phyloP scores from a whole-genome alignment of 2,888 invertebrate genomes.

The Hartigia nigra region DNA sequence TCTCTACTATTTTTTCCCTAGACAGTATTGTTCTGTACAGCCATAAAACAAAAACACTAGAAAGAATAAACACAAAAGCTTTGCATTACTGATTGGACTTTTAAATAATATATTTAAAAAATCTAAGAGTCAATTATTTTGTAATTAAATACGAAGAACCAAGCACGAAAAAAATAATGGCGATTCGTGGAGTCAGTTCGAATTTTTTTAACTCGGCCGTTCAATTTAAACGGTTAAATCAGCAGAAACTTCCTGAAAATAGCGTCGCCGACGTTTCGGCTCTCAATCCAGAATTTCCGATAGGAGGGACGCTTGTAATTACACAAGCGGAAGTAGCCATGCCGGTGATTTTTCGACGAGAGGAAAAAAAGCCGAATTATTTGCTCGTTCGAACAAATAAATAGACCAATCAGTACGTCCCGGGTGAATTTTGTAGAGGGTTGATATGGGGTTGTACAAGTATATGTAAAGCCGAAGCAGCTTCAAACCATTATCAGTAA shows the following conservation, averaged over 20 bases:
- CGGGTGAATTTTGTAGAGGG: neutral
- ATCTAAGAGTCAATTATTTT: neutral
- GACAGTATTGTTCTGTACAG: too few species aligned
- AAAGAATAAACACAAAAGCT: neutral
- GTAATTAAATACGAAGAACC: neutral
- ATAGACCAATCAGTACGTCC: neutral
- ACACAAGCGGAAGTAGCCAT: neutral
- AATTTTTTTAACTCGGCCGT: neutral
- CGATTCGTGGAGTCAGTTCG: neutral
- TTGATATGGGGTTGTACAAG: neutral
- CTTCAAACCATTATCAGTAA: neutral
- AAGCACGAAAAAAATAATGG: neutral
- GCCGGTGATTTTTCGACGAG: neutral
- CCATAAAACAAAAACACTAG: neutral
- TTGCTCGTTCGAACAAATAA: conserved; percentile 1
- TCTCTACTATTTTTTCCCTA: too few species aligned
- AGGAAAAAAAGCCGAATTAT: neutral
- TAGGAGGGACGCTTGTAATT: neutral
- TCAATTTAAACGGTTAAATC: neutral
- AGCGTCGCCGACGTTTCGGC: neutral
- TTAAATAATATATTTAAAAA: neutral
- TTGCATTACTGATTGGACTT: neutral
- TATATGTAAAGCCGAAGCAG: neutral
- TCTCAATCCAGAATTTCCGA: neutral
- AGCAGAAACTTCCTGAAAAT: neutral